These are phyloP conservation scores for Chaetoderma sp. DNA, from an alignment of 2,888 invertebrate species.

Conservation along the genomic window DNA sequence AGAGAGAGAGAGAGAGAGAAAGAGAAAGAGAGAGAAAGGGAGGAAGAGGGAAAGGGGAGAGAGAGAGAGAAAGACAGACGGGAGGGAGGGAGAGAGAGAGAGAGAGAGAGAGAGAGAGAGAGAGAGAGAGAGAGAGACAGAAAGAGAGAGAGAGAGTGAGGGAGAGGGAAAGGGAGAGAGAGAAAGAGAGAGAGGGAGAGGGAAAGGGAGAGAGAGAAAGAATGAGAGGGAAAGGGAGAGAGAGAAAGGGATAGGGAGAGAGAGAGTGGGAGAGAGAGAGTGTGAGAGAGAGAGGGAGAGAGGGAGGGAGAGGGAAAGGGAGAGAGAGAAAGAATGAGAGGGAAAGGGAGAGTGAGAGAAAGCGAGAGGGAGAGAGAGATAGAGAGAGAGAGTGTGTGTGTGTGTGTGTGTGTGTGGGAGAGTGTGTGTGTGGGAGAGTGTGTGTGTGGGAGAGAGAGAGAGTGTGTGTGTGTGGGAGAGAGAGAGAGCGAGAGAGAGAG, in stretches of 20 bases:
- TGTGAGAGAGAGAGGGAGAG: not conserved
- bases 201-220: not conserved
- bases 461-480: no score
- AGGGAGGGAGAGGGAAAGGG: no score
- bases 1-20: no score
- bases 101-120: not conserved
- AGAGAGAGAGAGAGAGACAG: not conserved
- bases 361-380: no score
- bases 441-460: no score
- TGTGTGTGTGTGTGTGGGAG: no score
- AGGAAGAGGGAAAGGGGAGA: no score
- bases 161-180: conserved; percentile 7
- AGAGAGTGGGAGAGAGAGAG: not conserved
- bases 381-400: no score
- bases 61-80: conserved; percentile 6
- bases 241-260: not conserved
- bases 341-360: not conserved
- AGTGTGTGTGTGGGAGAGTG: no score
- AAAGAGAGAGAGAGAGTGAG: not conserved
- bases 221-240: not conserved
- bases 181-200: conserved; percentile 1
- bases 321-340: no score
- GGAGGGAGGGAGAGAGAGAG: not conserved
- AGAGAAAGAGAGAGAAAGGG: not conserved
- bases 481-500: no score